Evolutionary conservation across 2,113 vertebrate species (phyloP), one percentile per base, ranked within the genome.

Genomic region (Hyperopisus bebe): DNA sequence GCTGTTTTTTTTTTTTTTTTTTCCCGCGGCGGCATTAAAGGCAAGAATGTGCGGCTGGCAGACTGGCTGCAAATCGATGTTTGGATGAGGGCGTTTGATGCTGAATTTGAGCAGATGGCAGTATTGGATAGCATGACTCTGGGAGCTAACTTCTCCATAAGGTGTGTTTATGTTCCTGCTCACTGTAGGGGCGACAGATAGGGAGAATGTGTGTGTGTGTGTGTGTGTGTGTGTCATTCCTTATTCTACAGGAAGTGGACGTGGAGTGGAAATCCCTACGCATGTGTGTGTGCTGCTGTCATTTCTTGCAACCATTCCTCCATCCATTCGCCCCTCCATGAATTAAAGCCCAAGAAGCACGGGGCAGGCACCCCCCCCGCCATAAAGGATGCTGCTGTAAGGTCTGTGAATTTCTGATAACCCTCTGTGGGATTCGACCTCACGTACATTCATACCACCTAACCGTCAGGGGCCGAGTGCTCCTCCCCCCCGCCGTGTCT

Each of bases 61-160:
- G 13, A 2, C 21, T 47, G 80, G 50, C 11, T 51, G 47, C 50
- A 39, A 42, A 47, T 84, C 39, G 6, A 47, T 62, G 82, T 84
- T 85, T 89, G n/a, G 31, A 89, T 50, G 70, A 51, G 66, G 62
- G 3, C 27, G 48, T 55, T 47, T 46, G 88, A 84, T 58, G 70
- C 50, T 42, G 70, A 82, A 55, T 89, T 42, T 21, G 50, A 84
- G 82, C 77, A 55, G 77, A 84, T 83, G 87, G 50, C 87, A 62
- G 8, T 87, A 11, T 58, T 84, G 44, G 44, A 47, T 84, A 21
- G 82, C 8, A 84, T 13, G 35, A 47, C 82, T 24, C 42, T 0
- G 44, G 7, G 82, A 84, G 10, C 44, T 84, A 47, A 84, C 82
- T 84, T 24, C 44, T 84, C 82, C 44, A 47, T 84, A 84, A 84